Evolutionary conservation across 1,140 invertebrate genomes (phyloP).

Genomic region (Drosophila orosa): DNA sequence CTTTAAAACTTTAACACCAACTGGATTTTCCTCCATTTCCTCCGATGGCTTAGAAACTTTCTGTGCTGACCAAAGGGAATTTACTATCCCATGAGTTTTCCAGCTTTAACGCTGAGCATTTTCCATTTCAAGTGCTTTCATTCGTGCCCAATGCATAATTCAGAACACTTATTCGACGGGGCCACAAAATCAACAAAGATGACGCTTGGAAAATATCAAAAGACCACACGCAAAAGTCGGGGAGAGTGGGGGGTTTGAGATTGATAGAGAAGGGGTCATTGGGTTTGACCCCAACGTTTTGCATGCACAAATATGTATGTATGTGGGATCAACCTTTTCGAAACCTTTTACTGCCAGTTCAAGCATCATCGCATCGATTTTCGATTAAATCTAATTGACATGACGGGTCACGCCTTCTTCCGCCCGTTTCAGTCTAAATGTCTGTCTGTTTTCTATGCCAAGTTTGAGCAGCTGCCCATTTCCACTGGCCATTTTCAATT

Average conservation of each 20-base stretch:
- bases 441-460: conserved; percentile 27
- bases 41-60: conserved; percentile 10
- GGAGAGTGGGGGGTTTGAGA: neutral
- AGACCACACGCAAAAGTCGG: conserved; percentile 35
- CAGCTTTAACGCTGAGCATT: conserved; percentile 6
- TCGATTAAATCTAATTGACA: conserved; percentile 69
- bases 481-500: conserved; percentile 49
- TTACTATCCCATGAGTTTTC: conserved; percentile 37
- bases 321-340: conserved; percentile 53
- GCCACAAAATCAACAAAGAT: conserved; percentile 55
- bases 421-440: conserved; percentile 6
- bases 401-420: conserved; percentile 26
- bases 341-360: conserved; percentile 48
- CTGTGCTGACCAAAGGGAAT: conserved; percentile 13
- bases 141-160: conserved; percentile 51
- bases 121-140: conserved; percentile 38
- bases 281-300: conserved; percentile 44
- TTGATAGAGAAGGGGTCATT: conserved; percentile 6
- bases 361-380: conserved; percentile 55
- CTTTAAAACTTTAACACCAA: neutral
- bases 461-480: conserved; percentile 1
- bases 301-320: conserved; percentile 22
- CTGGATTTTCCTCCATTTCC: neutral
- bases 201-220: conserved; percentile 37
- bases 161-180: conserved; percentile 40